Evolutionary conservation across 2,797 vertebrate genomes (phyloP).

Genomic region (Acanthopagrus latus): DNA sequence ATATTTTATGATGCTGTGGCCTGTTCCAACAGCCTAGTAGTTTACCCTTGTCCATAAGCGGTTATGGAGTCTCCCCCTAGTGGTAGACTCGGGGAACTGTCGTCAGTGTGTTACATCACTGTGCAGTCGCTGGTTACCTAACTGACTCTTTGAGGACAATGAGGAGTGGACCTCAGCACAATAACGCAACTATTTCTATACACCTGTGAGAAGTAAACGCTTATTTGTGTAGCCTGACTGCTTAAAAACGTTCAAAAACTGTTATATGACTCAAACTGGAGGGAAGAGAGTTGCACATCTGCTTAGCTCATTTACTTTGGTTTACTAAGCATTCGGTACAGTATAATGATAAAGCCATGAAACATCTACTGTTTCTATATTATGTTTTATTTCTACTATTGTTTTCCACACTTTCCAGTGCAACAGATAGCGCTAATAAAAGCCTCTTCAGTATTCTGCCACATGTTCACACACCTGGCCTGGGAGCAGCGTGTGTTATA

Average conservation of each 20-base stretch:
- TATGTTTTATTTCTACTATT: neutral
- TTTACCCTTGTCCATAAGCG: neutral
- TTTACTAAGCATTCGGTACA: too few species aligned
- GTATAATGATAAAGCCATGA: neutral
- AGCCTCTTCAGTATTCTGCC: neutral
- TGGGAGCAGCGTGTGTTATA: neutral
- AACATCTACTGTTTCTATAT: neutral
- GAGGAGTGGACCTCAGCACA: neutral
- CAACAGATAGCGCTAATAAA: neutral
- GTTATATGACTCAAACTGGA: neutral
- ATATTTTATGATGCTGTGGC: neutral
- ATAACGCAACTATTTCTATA: neutral
- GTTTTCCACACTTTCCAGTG: neutral
- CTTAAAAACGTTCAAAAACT: neutral
- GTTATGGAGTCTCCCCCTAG: conserved; percentile 57
- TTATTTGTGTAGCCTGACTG: neutral
- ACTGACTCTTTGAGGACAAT: conserved; percentile 57
- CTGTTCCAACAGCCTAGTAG: neutral
- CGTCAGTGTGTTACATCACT: conserved; percentile 72
- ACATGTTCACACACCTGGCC: neutral
- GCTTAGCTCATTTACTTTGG: neutral
- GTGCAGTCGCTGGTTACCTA: conserved; percentile 60
- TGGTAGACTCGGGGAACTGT: conserved; percentile 36
- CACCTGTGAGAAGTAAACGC: neutral
- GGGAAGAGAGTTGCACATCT: neutral